Percentiles rank a stretch among this genome's conserved stretches.
Evolutionary conservation across 2,797 vertebrate species (phyloP).

Genomic region (Trematomus bernacchii): DNA sequence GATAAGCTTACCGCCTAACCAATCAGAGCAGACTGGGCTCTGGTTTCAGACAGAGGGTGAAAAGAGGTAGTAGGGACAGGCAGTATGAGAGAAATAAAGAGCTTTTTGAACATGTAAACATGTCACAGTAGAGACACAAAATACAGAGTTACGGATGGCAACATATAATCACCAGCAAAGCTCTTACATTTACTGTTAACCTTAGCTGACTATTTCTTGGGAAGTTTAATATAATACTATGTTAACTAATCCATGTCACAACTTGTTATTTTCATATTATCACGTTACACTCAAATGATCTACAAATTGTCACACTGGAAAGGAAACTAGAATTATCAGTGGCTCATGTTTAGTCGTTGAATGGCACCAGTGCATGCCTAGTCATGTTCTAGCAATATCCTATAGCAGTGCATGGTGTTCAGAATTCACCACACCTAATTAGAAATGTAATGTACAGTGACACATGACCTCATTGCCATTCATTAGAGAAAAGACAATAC

Average conservation of each 20-base stretch:
- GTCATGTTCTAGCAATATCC: conserved; percentile 16
- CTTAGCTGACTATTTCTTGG: background rate
- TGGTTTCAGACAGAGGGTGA: too few species aligned
- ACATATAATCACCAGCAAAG: too few species aligned
- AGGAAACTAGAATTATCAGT: background rate
- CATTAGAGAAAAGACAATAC: conserved; percentile 16
- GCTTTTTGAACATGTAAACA: too few species aligned
- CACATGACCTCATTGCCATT: conserved; percentile 26
- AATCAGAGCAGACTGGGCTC: too few species aligned
- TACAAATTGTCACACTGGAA: conserved; percentile 5
- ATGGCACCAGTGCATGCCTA: background rate
- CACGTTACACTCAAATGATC: background rate
- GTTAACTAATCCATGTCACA: too few species aligned
- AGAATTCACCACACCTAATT: conserved; percentile 24
- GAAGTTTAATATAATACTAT: too few species aligned
- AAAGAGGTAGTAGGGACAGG: too few species aligned
- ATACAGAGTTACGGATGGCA: too few species aligned
- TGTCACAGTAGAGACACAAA: too few species aligned
- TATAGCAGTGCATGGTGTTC: background rate
- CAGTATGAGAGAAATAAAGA: too few species aligned
- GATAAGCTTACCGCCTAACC: too few species aligned
- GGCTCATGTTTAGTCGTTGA: background rate
- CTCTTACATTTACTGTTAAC: background rate
- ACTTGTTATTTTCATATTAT: background rate
- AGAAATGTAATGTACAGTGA: conserved; percentile 6